Base-by-base conservation (phyloP, 2,888 invertebrate species). In the Caenorhabditis becei region DNA sequence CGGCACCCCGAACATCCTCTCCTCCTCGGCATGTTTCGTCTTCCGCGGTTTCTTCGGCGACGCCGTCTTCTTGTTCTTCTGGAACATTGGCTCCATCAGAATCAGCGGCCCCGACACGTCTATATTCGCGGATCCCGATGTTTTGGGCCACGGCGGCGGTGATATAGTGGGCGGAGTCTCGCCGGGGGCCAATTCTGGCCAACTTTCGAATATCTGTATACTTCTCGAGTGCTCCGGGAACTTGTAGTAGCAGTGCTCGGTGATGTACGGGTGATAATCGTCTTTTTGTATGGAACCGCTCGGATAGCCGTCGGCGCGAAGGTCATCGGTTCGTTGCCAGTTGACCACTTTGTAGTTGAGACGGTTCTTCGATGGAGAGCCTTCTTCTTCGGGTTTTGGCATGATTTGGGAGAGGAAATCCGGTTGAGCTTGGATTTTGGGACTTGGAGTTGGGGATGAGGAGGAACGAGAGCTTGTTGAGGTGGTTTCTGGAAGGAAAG, bases 191-290 rank as follows among this genome's bases (percentile, higher is more conserved):
- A 24, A 16, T 3, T 18, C 5, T 1, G 80, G 74, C 24, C 32
- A 37, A 18, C 63, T 26, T 4, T 74, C 69, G n/a, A 71, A 59
- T 26, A 79, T 65, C 41, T 79, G 79, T 20, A 67, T 4, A 14
- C 24, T 23, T 8, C 37, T 47, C 23, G 37, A 14, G n/a, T 26
- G 37, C 10, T 26, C 49, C n/a, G 65, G 16, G 1, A 58, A 49
- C 20, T 41, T 49, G 54, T 49, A 81, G 32, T 81, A 77, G 20
- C 81, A 81, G 53, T 81, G 81, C 24, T 81, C 81, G 5, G 66
- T 71, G 0, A 61, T 66, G 32, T 61, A 67, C 8, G 81, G 81
- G 58, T 81, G 81, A 54, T 77, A 81, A 1, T 81, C 72, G 14
- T 66, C 47, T 1, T 23, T 32, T 24, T 10, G 28, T 61, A 71